phyloP scores from a whole-genome alignment of 2,113 vertebrate genomes.

The Lepidothrix coronata region DNA sequence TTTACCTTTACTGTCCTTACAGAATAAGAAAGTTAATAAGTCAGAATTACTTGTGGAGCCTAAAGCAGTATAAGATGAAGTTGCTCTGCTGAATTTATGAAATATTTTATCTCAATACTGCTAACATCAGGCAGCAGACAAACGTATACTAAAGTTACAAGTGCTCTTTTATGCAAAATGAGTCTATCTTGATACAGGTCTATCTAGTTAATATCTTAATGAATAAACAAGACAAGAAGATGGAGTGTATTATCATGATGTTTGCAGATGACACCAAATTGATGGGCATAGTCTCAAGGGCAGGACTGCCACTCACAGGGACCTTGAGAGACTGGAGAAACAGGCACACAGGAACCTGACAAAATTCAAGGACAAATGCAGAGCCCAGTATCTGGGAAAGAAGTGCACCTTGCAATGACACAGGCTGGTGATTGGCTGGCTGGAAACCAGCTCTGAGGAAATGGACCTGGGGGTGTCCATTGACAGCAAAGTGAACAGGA shows the following conservation, averaged over 20 bases:
- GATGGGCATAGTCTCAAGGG: neutral
- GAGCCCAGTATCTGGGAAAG: fast-evolving
- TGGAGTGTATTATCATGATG: neutral
- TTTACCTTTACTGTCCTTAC: neutral
- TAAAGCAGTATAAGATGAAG: neutral
- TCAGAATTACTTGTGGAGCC: neutral
- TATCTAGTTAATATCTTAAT: neutral
- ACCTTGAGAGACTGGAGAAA: neutral
- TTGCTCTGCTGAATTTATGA: neutral
- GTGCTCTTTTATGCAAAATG: fast-evolving
- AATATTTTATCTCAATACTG: neutral
- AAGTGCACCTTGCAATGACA: neutral
- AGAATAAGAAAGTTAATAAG: neutral
- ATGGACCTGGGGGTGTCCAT: neutral
- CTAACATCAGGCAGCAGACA: neutral
- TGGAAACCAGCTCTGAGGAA: neutral
- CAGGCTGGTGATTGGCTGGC: neutral
- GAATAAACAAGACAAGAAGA: neutral
- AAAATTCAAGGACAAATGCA: neutral
- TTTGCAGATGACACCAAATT: neutral
- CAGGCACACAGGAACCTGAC: neutral
- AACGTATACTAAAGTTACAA: neutral
- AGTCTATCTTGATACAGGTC: neutral
- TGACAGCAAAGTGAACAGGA: neutral
- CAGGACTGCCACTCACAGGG: neutral